Percentiles rank a stretch among this genome's conserved stretches.
Conservation (phyloP, 2,888 invertebrate genomes). For the Balanococcus diminutus region DNA sequence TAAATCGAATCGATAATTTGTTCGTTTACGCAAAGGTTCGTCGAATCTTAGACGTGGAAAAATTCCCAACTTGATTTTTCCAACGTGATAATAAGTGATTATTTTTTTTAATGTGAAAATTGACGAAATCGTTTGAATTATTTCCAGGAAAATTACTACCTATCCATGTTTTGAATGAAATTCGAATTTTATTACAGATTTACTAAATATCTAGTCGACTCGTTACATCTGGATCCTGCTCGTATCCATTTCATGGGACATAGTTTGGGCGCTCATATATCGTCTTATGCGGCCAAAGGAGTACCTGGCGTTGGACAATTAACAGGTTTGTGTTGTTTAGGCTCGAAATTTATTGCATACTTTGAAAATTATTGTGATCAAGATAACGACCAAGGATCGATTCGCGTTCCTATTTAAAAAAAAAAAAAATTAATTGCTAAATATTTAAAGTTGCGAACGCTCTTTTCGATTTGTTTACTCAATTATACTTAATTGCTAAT, state of each 20-base stretch:
- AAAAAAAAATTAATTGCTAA: too few relatives aligned
- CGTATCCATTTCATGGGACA: constrained; percentile 69
- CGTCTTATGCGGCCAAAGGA: constrained; percentile 66
- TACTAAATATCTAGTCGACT: constrained; percentile 63
- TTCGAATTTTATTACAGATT: constrained; percentile 62
- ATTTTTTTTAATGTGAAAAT: background rate
- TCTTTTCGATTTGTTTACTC: too few relatives aligned
- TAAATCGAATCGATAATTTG: background rate
- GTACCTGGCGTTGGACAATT: constrained; percentile 64
- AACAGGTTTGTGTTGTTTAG: constrained; percentile 62
- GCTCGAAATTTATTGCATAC: too few relatives aligned
- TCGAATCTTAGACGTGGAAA: background rate
- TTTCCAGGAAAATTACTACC: too few relatives aligned
- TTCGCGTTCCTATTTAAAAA: too few relatives aligned
- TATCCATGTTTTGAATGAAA: background rate
- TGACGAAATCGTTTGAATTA: background rate
- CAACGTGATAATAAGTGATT: too few relatives aligned
- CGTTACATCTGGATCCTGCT: constrained; percentile 61
- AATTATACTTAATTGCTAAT: too few relatives aligned
- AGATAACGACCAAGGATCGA: too few relatives aligned
- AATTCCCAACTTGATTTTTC: too few relatives aligned
- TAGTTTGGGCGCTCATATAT: constrained; percentile 70
- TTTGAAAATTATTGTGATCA: too few relatives aligned
- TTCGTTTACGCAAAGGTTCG: background rate
- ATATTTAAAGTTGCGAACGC: too few relatives aligned